phyloP scores from a whole-genome alignment of 2,888 invertebrate species.

The Tanaodytes sp. region DNA sequence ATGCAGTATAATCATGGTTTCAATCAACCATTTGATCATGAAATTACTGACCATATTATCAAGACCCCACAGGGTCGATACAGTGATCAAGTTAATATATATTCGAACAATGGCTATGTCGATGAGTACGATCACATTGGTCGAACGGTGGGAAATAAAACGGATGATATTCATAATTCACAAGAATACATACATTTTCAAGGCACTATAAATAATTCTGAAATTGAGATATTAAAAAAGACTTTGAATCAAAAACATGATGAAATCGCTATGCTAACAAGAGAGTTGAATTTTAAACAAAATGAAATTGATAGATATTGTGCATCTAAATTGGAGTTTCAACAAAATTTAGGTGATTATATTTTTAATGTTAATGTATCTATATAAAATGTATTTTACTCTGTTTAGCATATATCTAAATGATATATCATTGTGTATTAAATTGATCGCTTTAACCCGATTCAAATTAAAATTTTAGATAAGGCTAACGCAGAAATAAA shows the following conservation, averaged over 20 bases:
- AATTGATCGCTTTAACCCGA: too few species aligned
- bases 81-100: conserved; percentile 58
- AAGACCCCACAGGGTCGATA: conserved; percentile 68
- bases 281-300: conserved; percentile 76
- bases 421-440: too few species aligned
- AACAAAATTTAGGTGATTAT: conserved; percentile 77
- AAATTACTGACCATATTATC: conserved; percentile 56
- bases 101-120: conserved; percentile 64
- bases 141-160: conserved; percentile 41
- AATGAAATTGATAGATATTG: conserved; percentile 78
- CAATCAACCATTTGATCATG: conserved; percentile 53
- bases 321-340: conserved; percentile 77
- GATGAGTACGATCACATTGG: conserved; percentile 61
- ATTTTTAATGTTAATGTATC: background rate
- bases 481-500: conserved; percentile 66
- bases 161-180: conserved; percentile 60
- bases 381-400: conserved; percentile 1
- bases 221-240: conserved; percentile 65
- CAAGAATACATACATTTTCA: conserved; percentile 59
- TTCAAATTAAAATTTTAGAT: conserved; percentile 62
- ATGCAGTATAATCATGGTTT: conserved; percentile 12
- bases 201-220: conserved; percentile 68
- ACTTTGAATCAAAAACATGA: conserved; percentile 64
- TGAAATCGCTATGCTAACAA: conserved; percentile 74
- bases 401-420: too few species aligned